Percentiles rank a stretch among this genome's conserved stretches.
phyloP scores from a whole-genome alignment of 2,113 vertebrate genomes.

The Coptodon bakossiorum region DNA sequence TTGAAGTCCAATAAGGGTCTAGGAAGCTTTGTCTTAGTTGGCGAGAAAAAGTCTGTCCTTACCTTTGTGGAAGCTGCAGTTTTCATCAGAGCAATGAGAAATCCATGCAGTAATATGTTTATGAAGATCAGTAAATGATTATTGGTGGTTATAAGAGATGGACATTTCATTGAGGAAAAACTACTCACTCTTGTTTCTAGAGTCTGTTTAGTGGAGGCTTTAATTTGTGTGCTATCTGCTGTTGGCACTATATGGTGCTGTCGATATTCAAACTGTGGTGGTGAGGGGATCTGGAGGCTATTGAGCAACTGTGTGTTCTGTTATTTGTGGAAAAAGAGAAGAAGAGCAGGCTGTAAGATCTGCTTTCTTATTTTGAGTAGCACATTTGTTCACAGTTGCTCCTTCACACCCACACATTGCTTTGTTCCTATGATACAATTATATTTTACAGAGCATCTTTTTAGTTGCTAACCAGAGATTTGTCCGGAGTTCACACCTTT shows the following conservation, averaged over 20 bases:
- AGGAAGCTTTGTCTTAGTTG: background rate
- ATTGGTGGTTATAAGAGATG: background rate
- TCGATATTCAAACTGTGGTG: background rate
- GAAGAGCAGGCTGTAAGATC: background rate
- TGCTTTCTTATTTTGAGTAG: constrained; percentile 39
- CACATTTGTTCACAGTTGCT: constrained; percentile 52
- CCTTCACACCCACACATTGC: constrained; percentile 18
- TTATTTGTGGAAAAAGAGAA: constrained; percentile 11
- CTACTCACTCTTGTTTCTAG: background rate
- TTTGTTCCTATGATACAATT: constrained; percentile 27
- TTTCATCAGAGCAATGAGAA: background rate
- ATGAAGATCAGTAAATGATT: background rate
- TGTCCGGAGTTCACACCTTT: constrained; percentile 21
- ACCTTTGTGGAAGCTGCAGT: background rate
- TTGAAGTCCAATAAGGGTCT: background rate
- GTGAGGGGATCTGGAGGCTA: background rate
- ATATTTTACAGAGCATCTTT: constrained; percentile 5
- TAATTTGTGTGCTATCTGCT: background rate
- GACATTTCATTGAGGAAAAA: background rate
- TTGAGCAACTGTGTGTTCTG: background rate
- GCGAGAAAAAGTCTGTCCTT: background rate
- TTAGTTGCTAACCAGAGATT: background rate
- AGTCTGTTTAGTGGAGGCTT: background rate
- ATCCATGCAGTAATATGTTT: background rate
- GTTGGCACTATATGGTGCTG: background rate